These are phyloP conservation scores for Leucoptera coffeella DNA, from an alignment of 2,888 invertebrate species.

Conservation along the genomic window DNA sequence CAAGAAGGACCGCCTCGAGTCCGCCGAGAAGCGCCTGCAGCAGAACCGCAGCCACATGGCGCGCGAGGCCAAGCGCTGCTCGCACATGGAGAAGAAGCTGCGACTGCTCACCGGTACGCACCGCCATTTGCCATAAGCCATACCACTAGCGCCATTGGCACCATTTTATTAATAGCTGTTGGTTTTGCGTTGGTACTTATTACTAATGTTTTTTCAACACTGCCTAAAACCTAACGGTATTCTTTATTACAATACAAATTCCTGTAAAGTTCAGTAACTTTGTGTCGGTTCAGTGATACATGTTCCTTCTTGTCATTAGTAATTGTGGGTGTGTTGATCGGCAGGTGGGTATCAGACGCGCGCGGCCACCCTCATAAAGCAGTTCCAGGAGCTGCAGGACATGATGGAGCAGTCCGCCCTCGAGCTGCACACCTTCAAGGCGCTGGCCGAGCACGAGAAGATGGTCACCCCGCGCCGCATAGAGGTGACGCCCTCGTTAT, in stretches of 20 bases:
- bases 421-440: conserved; percentile 86
- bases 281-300: too few species aligned
- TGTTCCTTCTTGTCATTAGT: too few species aligned
- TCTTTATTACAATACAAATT: too few species aligned
- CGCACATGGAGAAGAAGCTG: conserved; percentile 96
- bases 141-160: too few species aligned
- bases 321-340: too few species aligned
- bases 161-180: too few species aligned
- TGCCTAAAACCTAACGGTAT: too few species aligned
- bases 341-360: conserved; percentile 44
- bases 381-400: conserved; percentile 78
- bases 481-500: conserved; percentile 50
- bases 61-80: conserved; percentile 91
- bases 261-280: too few species aligned
- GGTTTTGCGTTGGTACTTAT: too few species aligned
- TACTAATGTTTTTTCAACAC: too few species aligned
- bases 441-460: conserved; percentile 83
- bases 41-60: conserved; percentile 95
- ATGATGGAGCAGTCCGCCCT: conserved; percentile 86
- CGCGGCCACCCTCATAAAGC: conserved; percentile 82
- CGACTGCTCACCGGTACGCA: conserved; percentile 76
- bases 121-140: neutral
- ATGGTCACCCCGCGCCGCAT: conserved; percentile 86
- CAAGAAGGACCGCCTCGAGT: conserved; percentile 93
- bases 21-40: conserved; percentile 86